A percentile compares a stretch with the other conserved stretches of the same genome.
Conservation (phyloP, 2,113 vertebrate species). For the Nanorana parkeri region DNA sequence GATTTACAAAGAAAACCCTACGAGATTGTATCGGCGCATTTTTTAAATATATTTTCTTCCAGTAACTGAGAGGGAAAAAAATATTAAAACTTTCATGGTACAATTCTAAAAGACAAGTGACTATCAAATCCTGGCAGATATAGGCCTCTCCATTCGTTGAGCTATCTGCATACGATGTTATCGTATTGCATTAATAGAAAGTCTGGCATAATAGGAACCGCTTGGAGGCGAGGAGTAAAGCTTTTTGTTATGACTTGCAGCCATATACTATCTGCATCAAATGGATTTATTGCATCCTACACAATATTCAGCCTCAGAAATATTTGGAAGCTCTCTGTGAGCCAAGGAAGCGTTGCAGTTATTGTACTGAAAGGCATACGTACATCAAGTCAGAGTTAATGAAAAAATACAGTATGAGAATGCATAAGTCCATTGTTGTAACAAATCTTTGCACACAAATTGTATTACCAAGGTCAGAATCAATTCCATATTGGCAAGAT, state of each 20-base stretch:
- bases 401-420: too few species aligned
- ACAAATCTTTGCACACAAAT: too few species aligned
- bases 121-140: constrained; percentile 66
- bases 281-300: constrained; percentile 63
- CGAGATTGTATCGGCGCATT: constrained; percentile 54
- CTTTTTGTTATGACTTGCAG: constrained; percentile 66
- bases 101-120: constrained; percentile 64
- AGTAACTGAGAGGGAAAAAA: constrained; percentile 60
- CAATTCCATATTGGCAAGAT: too few species aligned
- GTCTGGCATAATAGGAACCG: constrained; percentile 69
- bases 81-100: constrained; percentile 61
- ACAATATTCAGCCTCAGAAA: constrained; percentile 62
- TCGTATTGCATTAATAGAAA: constrained; percentile 65
- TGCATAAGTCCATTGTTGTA: too few species aligned
- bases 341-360: constrained; percentile 49
- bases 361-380: constrained; percentile 4
- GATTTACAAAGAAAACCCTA: constrained; percentile 12
- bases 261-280: constrained; percentile 66
- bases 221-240: constrained; percentile 67
- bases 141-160: constrained; percentile 55
- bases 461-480: too few species aligned
- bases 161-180: constrained; percentile 65
- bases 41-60: constrained; percentile 9
- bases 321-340: constrained; percentile 54
- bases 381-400: not conserved